A percentile compares a stretch with the other conserved stretches of the same genome.
Evolutionary conservation across 2,888 invertebrate genomes (phyloP).

Genomic region (Fragum sueziense): DNA sequence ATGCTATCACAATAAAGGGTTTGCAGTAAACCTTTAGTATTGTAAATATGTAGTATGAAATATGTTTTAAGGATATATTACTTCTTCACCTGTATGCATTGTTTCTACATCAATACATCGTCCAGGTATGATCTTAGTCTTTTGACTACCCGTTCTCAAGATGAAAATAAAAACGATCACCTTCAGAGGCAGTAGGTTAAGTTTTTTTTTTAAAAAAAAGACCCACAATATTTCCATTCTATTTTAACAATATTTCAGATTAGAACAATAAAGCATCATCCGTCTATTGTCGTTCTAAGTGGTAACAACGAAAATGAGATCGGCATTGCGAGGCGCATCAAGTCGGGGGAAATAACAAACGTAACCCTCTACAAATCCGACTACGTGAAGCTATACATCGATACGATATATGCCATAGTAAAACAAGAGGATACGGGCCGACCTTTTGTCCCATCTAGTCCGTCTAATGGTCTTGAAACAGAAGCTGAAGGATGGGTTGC

Average conservation of each 20-base stretch:
- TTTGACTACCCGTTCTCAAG: no score
- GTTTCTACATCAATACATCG: no score
- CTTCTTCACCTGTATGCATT: no score
- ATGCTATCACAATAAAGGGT: no score
- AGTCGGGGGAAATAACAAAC: constrained; percentile 83
- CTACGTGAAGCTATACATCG: constrained; percentile 88
- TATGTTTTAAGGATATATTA: no score
- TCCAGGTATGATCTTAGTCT: no score
- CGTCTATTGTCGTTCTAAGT: constrained; percentile 94
- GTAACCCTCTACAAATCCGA: constrained; percentile 87
- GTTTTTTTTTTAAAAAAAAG: no score
- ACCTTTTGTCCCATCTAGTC: constrained; percentile 93
- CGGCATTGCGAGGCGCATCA: constrained; percentile 92
- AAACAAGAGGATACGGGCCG: constrained; percentile 83
- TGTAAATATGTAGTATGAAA: no score
- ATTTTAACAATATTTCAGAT: constrained; percentile 77
- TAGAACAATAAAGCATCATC: constrained; percentile 91
- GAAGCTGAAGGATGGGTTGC: constrained; percentile 89
- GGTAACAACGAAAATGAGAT: constrained; percentile 98
- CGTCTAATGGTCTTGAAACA: constrained; percentile 84
- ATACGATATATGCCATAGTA: constrained; percentile 66
- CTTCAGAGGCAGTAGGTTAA: no score
- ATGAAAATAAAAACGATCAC: no score
- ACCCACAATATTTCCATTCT: no score
- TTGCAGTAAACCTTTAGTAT: no score